Evolutionary conservation across 2,888 invertebrate genomes (phyloP), one percentile per base, ranked within the genome.

Genomic region (Epirrhoe tristata): DNA sequence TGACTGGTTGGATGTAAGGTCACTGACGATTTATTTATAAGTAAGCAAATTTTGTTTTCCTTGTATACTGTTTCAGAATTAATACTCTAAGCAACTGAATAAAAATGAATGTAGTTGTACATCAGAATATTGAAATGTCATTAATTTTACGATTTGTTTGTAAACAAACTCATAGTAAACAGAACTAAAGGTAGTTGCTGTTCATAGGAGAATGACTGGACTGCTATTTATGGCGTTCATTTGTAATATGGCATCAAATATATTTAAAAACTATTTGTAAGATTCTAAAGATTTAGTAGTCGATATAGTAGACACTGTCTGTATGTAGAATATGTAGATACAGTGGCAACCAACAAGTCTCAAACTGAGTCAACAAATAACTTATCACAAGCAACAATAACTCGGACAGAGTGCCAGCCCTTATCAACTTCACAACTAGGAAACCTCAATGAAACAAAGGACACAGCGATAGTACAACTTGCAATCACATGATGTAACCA

Each of bases 131-230:
- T 14, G 2, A 31, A 8, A 8, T 32, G 53, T 58, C 51, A 63
- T 63, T 63, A 63, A 50, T 70, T 66, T 68, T 58, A 71, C 51
- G 66, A 67, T 58, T 63, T 73, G 73, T 73, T 73, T 71, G 70
- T 73, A 71, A 73, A 73, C 71, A 73, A 68, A 63, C 50, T 59
- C 56, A 66, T 61, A 53, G 50, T 53, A 63, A 58, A 58, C 63
- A 63, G 46, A 52, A n/a, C n/a, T n/a, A n/a, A 36, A 32, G 5
- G 24, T 10, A 36, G 3, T 43, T 43, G 39, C 8, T 39, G 39
- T 43, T 43, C 4, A 4, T 43, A 12, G 12, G 5, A 43, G 39
- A 10, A 12, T 43, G 39, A 43, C n/a, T 43, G 39, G 0, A 43
- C 39, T 43, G 10, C 39, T 12, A 43, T 43, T 43, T 43, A 43